Conservation (phyloP, 2,113 vertebrate species). For the Vulpes ferrilata region DNA sequence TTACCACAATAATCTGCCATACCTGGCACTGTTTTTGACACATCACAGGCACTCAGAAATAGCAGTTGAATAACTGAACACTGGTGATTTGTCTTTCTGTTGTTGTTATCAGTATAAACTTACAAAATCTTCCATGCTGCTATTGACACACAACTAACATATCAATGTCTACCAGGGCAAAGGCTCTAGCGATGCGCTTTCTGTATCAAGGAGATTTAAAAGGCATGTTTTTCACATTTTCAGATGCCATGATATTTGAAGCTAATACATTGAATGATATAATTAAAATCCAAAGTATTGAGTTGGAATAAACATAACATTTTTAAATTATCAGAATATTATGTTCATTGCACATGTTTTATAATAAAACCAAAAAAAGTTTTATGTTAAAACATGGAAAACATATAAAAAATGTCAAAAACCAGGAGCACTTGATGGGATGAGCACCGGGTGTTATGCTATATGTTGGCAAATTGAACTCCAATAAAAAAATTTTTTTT, state of each 20-base stretch:
- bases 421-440: neutral
- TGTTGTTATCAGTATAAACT: neutral
- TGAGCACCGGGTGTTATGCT: no score
- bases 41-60: neutral
- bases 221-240: conserved; percentile 13
- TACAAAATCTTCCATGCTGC: conserved; percentile 33
- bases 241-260: neutral
- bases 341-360: neutral
- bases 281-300: conserved; percentile 46
- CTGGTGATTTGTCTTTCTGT: neutral
- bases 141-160: neutral
- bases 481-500: no score
- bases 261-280: neutral
- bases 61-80: neutral
- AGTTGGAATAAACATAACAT: neutral
- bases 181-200: neutral
- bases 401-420: neutral
- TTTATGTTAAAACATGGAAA: neutral
- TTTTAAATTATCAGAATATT: neutral
- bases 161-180: neutral
- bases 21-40: neutral
- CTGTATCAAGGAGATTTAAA: neutral
- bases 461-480: no score
- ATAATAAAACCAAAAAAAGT: neutral
- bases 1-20: neutral